These are phyloP conservation scores for Plagodis pulveraria DNA, from an alignment of 2,888 invertebrate genomes.

Conservation along the genomic window DNA sequence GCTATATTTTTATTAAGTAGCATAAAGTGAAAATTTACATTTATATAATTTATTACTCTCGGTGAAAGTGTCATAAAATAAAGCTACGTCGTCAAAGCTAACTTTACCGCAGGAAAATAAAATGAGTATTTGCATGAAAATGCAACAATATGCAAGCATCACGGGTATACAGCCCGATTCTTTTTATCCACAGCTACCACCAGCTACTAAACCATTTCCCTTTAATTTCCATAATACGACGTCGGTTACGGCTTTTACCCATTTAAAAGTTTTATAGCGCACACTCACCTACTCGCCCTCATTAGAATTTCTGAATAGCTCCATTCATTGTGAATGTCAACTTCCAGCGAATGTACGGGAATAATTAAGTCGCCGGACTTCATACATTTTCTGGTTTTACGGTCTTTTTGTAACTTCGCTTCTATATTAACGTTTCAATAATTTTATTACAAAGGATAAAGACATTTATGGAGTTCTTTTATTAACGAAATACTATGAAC, in stretches of 20 bases:
- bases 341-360: background rate
- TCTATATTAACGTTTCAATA: too few relatives aligned
- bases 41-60: too few relatives aligned
- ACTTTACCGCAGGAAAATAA: background rate
- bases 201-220: slow-evolving; percentile 1
- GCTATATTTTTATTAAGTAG: too few relatives aligned
- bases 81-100: background rate
- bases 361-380: background rate
- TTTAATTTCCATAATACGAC: slow-evolving; percentile 32
- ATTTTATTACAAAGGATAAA: too few relatives aligned
- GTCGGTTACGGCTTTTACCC: slow-evolving; percentile 32
- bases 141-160: slow-evolving; percentile 7
- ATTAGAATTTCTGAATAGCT: slow-evolving; percentile 38
- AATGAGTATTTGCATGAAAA: slow-evolving; percentile 2
- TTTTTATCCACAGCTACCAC: slow-evolving; percentile 4
- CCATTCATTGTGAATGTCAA: slow-evolving; percentile 29
- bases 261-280: slow-evolving; percentile 25
- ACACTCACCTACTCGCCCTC: slow-evolving; percentile 21
- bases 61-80: background rate
- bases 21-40: too few relatives aligned
- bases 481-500: too few relatives aligned
- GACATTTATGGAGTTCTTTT: too few relatives aligned
- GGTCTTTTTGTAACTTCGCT: too few relatives aligned
- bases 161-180: background rate
- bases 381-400: background rate